A percentile compares a stretch with the other conserved stretches of the same genome.
Conservation (phyloP, 1,140 invertebrate genomes). For the Aphaenogaster ashmeadi region DNA sequence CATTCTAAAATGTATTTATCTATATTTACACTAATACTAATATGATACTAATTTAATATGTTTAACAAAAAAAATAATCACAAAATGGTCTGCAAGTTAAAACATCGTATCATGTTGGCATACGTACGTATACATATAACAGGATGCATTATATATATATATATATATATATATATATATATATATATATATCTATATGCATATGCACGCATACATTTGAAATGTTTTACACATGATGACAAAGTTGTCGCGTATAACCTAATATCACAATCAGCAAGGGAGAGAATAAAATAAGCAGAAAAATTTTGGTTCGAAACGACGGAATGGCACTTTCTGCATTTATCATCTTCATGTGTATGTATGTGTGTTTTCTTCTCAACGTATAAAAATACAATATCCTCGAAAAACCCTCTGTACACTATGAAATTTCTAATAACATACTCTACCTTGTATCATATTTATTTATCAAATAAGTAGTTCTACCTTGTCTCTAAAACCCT, state of each 20-base stretch:
- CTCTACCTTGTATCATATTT: conserved; percentile 68
- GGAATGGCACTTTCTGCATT: conserved; percentile 84
- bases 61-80: conserved; percentile 76
- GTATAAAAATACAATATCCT: conserved; percentile 82
- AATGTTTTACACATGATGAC: conserved; percentile 73
- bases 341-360: conserved; percentile 60
- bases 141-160: background rate
- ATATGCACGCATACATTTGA: conserved; percentile 66
- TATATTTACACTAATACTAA: conserved; percentile 81
- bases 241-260: conserved; percentile 82
- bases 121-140: conserved; percentile 52
- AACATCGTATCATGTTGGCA: conserved; percentile 72
- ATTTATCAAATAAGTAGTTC: conserved; percentile 75
- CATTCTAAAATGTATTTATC: conserved; percentile 78
- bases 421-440: conserved; percentile 78
- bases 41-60: conserved; percentile 77
- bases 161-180: conserved; percentile 47
- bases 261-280: conserved; percentile 85
- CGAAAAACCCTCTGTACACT: conserved; percentile 77
- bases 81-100: conserved; percentile 77
- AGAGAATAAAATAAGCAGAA: conserved; percentile 80
- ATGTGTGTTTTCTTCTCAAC: conserved; percentile 70
- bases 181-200: conserved; percentile 55
- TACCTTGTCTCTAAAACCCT: conserved; percentile 64
- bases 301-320: conserved; percentile 81